Evolutionary conservation across 2,797 vertebrate species (phyloP).

Genomic region (Squalus acanthias): DNA sequence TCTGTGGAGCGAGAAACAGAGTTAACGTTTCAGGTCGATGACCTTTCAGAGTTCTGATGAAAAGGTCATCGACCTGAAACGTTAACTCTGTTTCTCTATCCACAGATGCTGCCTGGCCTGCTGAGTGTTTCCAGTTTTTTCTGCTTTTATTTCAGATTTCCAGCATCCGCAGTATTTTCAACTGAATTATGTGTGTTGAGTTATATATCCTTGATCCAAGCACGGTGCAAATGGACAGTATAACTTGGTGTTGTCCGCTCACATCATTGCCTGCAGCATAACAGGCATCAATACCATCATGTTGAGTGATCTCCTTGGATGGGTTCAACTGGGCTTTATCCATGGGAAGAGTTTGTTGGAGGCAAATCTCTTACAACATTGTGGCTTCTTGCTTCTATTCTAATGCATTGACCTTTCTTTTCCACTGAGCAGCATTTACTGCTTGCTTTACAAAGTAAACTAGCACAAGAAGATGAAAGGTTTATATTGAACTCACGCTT

Average conservation of each 20-base stretch:
- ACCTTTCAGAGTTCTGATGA: background rate
- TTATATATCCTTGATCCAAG: background rate
- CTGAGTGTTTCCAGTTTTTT: background rate
- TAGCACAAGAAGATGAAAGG: background rate
- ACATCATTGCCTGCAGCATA: background rate
- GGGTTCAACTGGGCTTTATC: background rate
- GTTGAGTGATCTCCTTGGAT: background rate
- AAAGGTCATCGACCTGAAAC: background rate
- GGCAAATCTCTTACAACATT: conserved; percentile 11
- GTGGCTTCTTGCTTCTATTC: background rate
- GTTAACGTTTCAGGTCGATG: background rate
- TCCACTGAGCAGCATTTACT: conserved; percentile 14
- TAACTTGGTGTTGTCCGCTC: background rate
- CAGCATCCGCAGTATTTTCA: background rate
- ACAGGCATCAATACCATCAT: background rate
- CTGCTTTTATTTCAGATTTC: background rate
- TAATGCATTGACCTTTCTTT: background rate
- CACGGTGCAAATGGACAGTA: background rate
- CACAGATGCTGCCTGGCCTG: background rate
- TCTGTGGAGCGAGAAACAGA: background rate
- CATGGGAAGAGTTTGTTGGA: background rate
- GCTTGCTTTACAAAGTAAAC: conserved; percentile 1
- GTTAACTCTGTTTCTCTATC: background rate
- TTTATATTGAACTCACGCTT: background rate
- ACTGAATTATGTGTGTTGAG: background rate